Conservation (phyloP, 2,113 vertebrate species). For the Corythornis madagascariensis region DNA sequence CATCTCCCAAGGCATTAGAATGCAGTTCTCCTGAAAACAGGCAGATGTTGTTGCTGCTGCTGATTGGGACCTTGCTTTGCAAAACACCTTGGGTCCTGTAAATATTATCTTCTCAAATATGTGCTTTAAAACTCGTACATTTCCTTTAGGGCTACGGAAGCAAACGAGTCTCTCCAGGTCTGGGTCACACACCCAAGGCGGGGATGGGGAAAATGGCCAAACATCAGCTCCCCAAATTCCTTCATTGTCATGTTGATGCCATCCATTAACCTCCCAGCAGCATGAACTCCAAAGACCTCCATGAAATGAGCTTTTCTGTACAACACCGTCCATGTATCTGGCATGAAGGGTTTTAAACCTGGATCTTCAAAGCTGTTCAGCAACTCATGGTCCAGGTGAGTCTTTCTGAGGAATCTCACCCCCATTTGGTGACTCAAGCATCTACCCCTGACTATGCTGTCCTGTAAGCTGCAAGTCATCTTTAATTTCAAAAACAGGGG, state of each 20-base stretch:
- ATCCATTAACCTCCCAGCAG: neutral
- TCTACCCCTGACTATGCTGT: neutral
- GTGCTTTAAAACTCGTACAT: fast-evolving
- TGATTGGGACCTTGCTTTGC: neutral
- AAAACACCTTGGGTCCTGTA: neutral
- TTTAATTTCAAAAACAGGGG: neutral
- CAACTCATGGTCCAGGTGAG: neutral
- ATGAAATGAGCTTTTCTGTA: neutral
- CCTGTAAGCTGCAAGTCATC: neutral
- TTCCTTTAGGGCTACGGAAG: neutral
- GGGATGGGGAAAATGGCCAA: neutral
- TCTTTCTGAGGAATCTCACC: neutral
- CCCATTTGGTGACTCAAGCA: too few relatives aligned
- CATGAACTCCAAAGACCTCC: neutral
- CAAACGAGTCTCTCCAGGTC: neutral
- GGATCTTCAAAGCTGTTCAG: neutral
- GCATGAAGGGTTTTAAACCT: neutral
- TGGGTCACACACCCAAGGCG: neutral
- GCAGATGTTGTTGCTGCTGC: neutral
- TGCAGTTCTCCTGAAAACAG: neutral
- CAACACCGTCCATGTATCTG: too few relatives aligned
- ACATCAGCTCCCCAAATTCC: neutral
- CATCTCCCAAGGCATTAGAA: too few relatives aligned
- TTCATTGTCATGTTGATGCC: neutral
- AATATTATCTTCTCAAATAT: neutral